Percentiles rank a stretch among this genome's conserved stretches.
These are phyloP conservation scores for Pseudomugil tenellus DNA, from an alignment of 2,797 vertebrate species.

Conservation along the genomic window DNA sequence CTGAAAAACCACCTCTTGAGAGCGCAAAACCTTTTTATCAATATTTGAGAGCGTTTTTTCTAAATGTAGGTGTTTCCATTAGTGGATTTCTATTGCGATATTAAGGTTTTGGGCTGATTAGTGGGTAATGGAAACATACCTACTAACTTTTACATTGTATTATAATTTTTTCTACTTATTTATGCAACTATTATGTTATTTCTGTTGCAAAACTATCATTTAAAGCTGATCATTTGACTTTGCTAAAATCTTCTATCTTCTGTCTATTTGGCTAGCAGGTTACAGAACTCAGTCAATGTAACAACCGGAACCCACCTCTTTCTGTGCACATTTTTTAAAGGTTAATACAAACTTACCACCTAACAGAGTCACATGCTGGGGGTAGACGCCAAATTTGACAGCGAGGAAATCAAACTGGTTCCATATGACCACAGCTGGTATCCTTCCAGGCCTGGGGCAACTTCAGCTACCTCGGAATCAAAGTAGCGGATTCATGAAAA, in stretches of 20 bases:
- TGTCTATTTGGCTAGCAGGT: background rate
- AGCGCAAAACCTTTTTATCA: no score
- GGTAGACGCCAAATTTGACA: conserved; percentile 68
- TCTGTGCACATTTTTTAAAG: background rate
- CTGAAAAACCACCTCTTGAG: no score
- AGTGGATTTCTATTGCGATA: no score
- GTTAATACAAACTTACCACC: conserved; percentile 17
- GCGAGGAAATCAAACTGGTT: conserved; percentile 74
- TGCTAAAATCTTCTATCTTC: background rate
- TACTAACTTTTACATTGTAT: no score
- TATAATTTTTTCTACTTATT: background rate
- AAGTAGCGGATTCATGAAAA: conserved; percentile 36
- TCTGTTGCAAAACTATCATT: background rate
- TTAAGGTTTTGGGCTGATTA: no score
- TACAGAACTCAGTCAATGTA: background rate
- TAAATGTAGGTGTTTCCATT: no score
- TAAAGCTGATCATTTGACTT: background rate
- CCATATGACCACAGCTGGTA: conserved; percentile 78
- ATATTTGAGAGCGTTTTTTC: no score
- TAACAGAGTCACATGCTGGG: conserved; percentile 44
- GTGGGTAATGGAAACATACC: no score
- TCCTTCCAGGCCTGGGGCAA: conserved; percentile 52
- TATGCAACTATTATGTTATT: background rate
- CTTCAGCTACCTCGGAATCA: conserved; percentile 31
- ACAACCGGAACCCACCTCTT: background rate